These are phyloP conservation scores for Mimumesa dahlbomi DNA, from an alignment of 2,888 invertebrate genomes.

Conservation along the genomic window DNA sequence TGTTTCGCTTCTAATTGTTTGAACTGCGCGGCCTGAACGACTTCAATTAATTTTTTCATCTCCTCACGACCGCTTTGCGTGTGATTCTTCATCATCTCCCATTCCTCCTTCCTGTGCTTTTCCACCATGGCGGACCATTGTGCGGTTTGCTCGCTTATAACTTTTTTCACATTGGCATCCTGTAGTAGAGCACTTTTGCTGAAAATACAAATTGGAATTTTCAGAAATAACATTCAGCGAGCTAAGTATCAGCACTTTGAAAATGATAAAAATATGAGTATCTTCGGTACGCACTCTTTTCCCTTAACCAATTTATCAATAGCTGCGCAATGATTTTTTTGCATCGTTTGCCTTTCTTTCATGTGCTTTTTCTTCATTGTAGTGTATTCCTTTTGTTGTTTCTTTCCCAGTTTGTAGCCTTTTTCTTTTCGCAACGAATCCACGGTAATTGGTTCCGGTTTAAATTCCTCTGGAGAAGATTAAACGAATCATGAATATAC, in stretches of 20 bases:
- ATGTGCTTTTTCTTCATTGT: slow-evolving; percentile 83
- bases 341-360: slow-evolving; percentile 84
- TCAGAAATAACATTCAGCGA: not conserved
- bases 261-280: too few relatives aligned
- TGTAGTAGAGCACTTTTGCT: slow-evolving; percentile 77
- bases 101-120: slow-evolving; percentile 82
- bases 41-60: slow-evolving; percentile 82
- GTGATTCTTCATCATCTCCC: slow-evolving; percentile 83
- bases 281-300: slow-evolving; percentile 80
- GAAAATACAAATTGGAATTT: slow-evolving; percentile 25
- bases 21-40: slow-evolving; percentile 81
- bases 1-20: slow-evolving; percentile 83
- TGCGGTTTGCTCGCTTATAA: slow-evolving; percentile 84
- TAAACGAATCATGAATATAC: not conserved
- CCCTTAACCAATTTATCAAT: slow-evolving; percentile 84
- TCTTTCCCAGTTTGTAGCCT: slow-evolving; percentile 81
- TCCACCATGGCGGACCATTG: slow-evolving; percentile 85
- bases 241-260: too few relatives aligned
- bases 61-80: slow-evolving; percentile 82
- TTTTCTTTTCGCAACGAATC: slow-evolving; percentile 82
- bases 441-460: slow-evolving; percentile 80
- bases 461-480: slow-evolving; percentile 69
- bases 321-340: slow-evolving; percentile 82
- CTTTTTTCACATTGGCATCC: slow-evolving; percentile 78
- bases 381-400: slow-evolving; percentile 85